phyloP scores from a whole-genome alignment of 2,888 invertebrate genomes.

The Taphrorychus bicolor region DNA sequence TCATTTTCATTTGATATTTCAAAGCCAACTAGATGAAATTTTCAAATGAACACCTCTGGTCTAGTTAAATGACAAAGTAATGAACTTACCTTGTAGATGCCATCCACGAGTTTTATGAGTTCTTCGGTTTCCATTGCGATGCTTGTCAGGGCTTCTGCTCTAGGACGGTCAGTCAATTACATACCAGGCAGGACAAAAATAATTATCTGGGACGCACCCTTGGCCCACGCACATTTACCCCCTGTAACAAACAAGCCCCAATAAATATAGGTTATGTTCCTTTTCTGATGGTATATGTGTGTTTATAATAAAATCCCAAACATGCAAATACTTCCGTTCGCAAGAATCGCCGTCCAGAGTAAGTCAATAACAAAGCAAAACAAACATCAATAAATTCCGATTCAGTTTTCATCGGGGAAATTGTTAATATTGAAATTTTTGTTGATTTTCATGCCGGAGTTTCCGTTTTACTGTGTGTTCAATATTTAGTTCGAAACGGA shows the following conservation, averaged over 20 bases:
- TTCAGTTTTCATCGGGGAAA: conserved; percentile 14
- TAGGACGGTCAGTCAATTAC: conserved; percentile 16
- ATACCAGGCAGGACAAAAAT: conserved; percentile 8
- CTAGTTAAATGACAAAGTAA: too few relatives aligned
- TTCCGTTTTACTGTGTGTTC: not conserved
- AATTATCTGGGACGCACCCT: too few relatives aligned
- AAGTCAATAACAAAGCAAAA: conserved; percentile 19
- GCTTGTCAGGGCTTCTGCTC: not conserved
- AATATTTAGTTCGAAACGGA: not conserved
- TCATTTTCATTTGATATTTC: too few relatives aligned
- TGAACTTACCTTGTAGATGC: conserved; percentile 82
- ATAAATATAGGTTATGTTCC: not conserved
- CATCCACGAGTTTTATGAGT: conserved; percentile 88
- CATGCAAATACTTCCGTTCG: not conserved
- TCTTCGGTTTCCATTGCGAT: conserved; percentile 81
- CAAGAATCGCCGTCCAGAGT: not conserved
- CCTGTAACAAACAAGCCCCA: not conserved
- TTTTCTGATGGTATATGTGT: not conserved
- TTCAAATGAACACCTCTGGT: too few relatives aligned
- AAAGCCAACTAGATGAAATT: too few relatives aligned
- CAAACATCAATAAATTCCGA: conserved; percentile 26
- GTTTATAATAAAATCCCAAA: not conserved
- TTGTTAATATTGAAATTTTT: conserved; percentile 24
- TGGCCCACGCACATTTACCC: not conserved
- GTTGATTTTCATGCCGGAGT: conserved; percentile 5